These are phyloP conservation scores for Corella eumyota DNA, from an alignment of 23 tunicate species.

Conservation along the genomic window DNA sequence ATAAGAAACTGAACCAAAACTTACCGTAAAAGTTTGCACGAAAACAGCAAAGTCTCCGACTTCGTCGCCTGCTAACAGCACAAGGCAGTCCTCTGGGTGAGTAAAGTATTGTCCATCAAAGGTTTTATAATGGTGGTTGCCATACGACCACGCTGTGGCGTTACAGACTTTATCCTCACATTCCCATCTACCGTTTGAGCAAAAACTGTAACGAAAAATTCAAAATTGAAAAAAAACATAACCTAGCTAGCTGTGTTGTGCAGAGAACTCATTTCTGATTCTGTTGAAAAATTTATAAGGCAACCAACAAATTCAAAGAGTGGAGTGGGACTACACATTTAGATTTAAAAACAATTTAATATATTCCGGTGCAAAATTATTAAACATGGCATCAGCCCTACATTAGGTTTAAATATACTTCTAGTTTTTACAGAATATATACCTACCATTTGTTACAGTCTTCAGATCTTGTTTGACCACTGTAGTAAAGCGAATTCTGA, in stretches of 20 bases:
- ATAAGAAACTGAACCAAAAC: no score
- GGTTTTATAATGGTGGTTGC: constrained; percentile 16
- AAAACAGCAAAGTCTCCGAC: background rate
- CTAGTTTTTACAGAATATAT: no score
- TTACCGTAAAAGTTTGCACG: background rate
- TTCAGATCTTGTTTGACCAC: constrained; percentile 1
- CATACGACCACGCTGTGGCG: constrained; percentile 20
- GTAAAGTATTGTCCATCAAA: constrained; percentile 12
- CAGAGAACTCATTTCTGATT: no score
- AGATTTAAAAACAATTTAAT: no score
- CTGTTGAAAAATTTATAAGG: no score
- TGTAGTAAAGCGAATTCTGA: background rate
- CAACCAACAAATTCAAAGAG: no score
- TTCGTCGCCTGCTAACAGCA: constrained; percentile 13
- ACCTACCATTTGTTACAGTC: constrained; percentile 9
- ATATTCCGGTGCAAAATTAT: no score
- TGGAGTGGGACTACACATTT: no score
- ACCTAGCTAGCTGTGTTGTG: no score
- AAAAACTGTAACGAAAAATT: background rate
- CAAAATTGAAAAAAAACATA: no score
- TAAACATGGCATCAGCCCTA: no score
- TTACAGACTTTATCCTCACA: background rate
- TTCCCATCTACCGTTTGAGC: constrained; percentile 1
- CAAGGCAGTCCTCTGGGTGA: constrained; percentile 3
- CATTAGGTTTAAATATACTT: no score